These are phyloP conservation scores for Gallinago solitaria DNA, from an alignment of 2,797 vertebrate species.

Conservation along the genomic window DNA sequence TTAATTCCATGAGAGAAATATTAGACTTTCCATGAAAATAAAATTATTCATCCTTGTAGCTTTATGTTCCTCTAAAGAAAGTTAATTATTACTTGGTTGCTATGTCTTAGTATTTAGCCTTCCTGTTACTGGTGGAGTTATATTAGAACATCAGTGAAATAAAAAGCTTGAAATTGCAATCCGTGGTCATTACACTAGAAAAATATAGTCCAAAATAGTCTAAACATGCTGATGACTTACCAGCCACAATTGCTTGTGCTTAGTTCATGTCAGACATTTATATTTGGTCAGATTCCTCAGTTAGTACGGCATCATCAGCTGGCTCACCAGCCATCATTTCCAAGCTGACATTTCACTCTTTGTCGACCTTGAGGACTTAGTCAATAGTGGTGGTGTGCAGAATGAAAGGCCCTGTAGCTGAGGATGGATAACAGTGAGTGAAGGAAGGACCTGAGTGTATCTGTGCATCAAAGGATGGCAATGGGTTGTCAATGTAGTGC, in stretches of 20 bases:
- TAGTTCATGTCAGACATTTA: background rate
- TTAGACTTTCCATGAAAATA: slow-evolving; percentile 31
- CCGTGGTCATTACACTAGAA: background rate
- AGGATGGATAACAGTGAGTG: rapidly evolving
- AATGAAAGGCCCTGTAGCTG: background rate
- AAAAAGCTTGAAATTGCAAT: slow-evolving; percentile 5
- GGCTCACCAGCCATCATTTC: background rate
- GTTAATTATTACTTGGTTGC: slow-evolving; percentile 30
- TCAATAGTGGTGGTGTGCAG: background rate
- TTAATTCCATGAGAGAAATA: background rate
- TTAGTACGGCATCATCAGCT: background rate
- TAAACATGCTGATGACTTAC: background rate
- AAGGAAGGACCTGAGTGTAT: background rate
- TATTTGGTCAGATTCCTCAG: rapidly evolving
- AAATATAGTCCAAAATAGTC: background rate
- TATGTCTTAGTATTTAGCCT: slow-evolving; percentile 23
- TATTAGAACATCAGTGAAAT: background rate
- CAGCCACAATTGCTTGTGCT: background rate
- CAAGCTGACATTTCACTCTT: rapidly evolving
- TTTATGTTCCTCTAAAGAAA: slow-evolving; percentile 48
- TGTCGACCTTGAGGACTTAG: rapidly evolving
- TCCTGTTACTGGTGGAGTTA: slow-evolving; percentile 3
- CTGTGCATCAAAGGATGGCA: background rate
- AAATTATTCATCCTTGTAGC: slow-evolving; percentile 46
- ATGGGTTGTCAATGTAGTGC: background rate